Evolutionary conservation across 2,888 invertebrate species (phyloP).

Genomic region (Drosophila maculinotata): DNA sequence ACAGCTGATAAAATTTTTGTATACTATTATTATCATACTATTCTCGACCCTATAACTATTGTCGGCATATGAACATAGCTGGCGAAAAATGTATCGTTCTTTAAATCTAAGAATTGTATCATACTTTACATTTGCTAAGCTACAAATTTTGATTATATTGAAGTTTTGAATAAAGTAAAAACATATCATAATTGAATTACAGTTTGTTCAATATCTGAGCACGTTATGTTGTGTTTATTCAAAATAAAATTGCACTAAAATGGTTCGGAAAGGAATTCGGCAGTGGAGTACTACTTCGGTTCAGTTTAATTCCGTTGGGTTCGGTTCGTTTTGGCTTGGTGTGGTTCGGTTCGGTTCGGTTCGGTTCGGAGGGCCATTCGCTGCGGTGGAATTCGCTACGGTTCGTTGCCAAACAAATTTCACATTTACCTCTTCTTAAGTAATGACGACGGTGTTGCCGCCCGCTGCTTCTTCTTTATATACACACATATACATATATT

Average conservation of each 20-base stretch:
- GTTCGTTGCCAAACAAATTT: constrained; percentile 53
- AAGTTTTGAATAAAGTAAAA: no score
- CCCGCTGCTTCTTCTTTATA: constrained; percentile 54
- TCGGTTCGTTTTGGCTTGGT: constrained; percentile 12
- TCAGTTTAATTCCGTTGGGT: constrained; percentile 10
- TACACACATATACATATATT: background rate
- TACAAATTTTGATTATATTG: background rate
- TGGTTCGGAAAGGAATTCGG: constrained; percentile 4
- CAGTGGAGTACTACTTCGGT: background rate
- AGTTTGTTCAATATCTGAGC: no score
- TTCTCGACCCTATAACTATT: no score
- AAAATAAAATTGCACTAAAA: background rate
- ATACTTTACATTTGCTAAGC: no score
- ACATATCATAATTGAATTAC: no score
- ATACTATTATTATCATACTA: no score
- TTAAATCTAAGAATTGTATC: no score
- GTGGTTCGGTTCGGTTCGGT: constrained; percentile 7
- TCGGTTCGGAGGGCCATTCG: constrained; percentile 17
- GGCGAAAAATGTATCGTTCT: no score
- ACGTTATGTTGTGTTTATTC: no score
- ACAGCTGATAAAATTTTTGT: no score
- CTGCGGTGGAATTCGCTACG: constrained; percentile 43
- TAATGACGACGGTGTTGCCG: constrained; percentile 41
- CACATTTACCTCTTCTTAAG: constrained; percentile 36
- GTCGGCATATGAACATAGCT: no score